Evolutionary conservation across 2,797 vertebrate species (phyloP).

Genomic region (Halcyon chelicuti): DNA sequence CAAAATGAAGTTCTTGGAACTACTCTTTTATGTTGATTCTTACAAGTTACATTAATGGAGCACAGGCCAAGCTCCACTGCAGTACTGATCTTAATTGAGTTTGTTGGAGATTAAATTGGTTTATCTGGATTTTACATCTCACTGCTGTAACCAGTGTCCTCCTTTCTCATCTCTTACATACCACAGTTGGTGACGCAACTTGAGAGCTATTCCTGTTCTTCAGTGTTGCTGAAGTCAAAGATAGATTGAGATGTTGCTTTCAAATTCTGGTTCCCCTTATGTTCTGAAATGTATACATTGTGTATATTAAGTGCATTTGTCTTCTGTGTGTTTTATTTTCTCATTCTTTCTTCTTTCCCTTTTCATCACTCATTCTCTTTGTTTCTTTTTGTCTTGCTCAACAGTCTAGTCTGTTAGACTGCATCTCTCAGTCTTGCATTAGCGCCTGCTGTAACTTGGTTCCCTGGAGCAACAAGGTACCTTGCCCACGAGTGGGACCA

Average conservation of each 20-base stretch:
- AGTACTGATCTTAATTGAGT: conserved; percentile 31
- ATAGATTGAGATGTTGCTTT: background rate
- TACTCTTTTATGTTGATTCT: background rate
- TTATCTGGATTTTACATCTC: conserved; percentile 16
- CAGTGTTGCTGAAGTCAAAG: background rate
- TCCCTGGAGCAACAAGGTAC: conserved; percentile 86
- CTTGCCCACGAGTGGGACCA: conserved; percentile 43
- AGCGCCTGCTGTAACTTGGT: conserved; percentile 87
- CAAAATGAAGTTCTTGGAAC: background rate
- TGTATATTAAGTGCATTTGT: conserved; percentile 29
- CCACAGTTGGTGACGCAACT: background rate
- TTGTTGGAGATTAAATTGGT: conserved; percentile 40
- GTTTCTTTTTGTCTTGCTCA: conserved; percentile 71
- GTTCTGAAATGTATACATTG: background rate
- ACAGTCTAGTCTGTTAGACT: conserved; percentile 83
- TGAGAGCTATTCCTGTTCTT: background rate
- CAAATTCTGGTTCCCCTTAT: background rate
- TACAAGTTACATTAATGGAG: background rate
- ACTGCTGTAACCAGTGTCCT: background rate
- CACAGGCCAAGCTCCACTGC: background rate
- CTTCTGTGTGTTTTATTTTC: background rate
- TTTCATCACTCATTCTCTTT: conserved; percentile 56
- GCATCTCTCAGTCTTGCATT: conserved; percentile 84
- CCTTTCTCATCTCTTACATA: background rate
- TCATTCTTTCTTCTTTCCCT: conserved; percentile 1